Evolutionary conservation across 2,113 vertebrate species (phyloP).

Genomic region (Poeciliopsis prolifica): DNA sequence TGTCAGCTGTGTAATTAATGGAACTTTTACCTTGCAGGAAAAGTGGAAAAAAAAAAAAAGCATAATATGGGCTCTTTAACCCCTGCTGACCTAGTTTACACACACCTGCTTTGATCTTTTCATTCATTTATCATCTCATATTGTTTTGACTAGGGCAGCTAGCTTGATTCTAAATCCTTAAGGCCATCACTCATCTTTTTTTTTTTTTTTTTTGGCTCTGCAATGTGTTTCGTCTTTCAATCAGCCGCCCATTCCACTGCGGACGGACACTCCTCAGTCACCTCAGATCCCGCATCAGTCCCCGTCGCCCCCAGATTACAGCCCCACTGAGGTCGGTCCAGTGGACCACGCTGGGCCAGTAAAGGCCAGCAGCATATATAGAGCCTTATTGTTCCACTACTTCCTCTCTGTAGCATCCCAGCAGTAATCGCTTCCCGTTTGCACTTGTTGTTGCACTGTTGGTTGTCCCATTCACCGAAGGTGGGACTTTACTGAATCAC

Average conservation of each 20-base stretch:
- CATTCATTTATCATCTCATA: slow-evolving; percentile 35
- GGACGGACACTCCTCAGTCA: slow-evolving; percentile 73
- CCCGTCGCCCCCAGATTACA: slow-evolving; percentile 73
- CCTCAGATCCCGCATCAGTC: slow-evolving; percentile 63
- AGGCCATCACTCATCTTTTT: slow-evolving; percentile 47
- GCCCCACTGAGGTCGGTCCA: slow-evolving; percentile 74
- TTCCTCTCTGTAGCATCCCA: slow-evolving; percentile 31
- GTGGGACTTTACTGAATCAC: slow-evolving; percentile 20
- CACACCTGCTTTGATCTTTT: slow-evolving; percentile 23
- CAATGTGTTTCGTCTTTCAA: slow-evolving; percentile 57
- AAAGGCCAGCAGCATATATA: slow-evolving; percentile 53
- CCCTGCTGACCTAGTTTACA: slow-evolving; percentile 18
- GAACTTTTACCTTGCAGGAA: neutral
- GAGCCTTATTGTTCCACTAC: slow-evolving; percentile 38
- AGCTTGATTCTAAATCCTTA: slow-evolving; percentile 19
- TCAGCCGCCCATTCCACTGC: slow-evolving; percentile 71
- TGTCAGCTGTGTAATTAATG: too few species aligned
- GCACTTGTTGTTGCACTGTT: slow-evolving; percentile 27
- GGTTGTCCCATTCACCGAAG: slow-evolving; percentile 4
- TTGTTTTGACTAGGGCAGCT: slow-evolving; percentile 3
- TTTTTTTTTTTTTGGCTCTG: slow-evolving; percentile 34
- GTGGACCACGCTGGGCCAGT: slow-evolving; percentile 49
- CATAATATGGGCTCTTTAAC: slow-evolving; percentile 21
- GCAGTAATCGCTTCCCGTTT: slow-evolving; percentile 29
- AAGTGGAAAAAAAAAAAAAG: too few species aligned